phyloP scores from a whole-genome alignment of 64 coral and sea anemone genomes.

The Montipora cactus region DNA sequence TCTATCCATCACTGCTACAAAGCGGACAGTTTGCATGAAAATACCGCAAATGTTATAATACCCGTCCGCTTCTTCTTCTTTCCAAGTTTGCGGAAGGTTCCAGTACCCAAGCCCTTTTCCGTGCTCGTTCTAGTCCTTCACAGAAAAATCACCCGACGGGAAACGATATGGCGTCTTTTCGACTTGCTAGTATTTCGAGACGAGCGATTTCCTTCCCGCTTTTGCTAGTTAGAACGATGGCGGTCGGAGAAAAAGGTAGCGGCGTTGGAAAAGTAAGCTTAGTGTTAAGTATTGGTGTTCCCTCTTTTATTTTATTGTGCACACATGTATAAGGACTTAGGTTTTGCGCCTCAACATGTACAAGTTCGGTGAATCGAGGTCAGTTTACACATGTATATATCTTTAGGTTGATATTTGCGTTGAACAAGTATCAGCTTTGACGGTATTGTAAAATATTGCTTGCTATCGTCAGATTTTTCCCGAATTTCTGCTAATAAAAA shows the following conservation, averaged over 20 bases:
- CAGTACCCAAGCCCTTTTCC: constrained; percentile 26
- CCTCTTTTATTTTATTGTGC: neutral
- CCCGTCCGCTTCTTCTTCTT: neutral
- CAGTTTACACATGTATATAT: no score
- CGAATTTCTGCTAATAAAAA: neutral
- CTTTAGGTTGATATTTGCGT: neutral
- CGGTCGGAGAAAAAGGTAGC: constrained; percentile 81
- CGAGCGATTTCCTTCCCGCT: constrained; percentile 12
- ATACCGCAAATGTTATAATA: neutral
- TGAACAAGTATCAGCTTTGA: neutral
- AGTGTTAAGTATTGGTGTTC: neutral
- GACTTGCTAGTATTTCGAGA: constrained; percentile 1
- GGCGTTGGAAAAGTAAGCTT: constrained; percentile 83
- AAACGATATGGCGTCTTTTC: constrained; percentile 65
- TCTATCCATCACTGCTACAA: constrained; percentile 11
- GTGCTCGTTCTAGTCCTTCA: constrained; percentile 4
- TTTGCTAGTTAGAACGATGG: constrained; percentile 59
- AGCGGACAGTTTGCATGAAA: neutral
- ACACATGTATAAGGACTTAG: neutral
- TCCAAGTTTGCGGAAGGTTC: neutral
- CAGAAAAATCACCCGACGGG: neutral
- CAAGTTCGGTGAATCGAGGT: neutral
- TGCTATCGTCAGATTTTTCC: neutral
- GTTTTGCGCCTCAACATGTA: neutral
- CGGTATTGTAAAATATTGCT: no score